A percentile compares a stretch with the other conserved stretches of the same genome.
These are phyloP conservation scores for Panzeria rudis DNA, from an alignment of 2,888 invertebrate genomes.

Conservation along the genomic window DNA sequence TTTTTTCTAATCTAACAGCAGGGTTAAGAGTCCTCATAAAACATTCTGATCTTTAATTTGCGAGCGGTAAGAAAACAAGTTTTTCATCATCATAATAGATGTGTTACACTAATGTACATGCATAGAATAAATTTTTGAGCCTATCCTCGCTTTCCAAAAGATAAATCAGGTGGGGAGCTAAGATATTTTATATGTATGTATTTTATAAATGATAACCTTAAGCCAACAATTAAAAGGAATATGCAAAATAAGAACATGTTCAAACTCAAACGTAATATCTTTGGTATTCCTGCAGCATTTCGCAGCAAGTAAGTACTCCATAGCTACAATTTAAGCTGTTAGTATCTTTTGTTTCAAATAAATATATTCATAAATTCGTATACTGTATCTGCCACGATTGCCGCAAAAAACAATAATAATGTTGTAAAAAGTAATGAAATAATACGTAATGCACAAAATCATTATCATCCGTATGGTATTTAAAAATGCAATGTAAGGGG, in stretches of 20 bases:
- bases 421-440: background rate
- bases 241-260: conserved; percentile 57
- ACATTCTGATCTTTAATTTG: no score
- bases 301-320: conserved; percentile 3
- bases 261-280: background rate
- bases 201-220: conserved; percentile 57
- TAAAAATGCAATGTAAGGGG: conserved; percentile 3
- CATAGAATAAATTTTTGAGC: background rate
- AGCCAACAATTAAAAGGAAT: conserved; percentile 66
- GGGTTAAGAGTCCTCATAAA: no score
- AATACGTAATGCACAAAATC: conserved; percentile 6
- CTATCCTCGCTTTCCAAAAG: background rate
- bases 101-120: no score
- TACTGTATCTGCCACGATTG: background rate
- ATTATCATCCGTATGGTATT: conserved; percentile 8
- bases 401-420: background rate
- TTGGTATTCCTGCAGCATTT: conserved; percentile 9
- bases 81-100: no score
- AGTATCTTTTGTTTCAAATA: background rate
- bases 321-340: background rate
- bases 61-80: no score
- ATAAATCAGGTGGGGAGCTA: background rate
- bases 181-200: background rate
- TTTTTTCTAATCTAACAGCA: no score
- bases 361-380: no score